These are phyloP conservation scores for Leistus spinibarbis DNA, from an alignment of 2,888 invertebrate species.

Conservation along the genomic window DNA sequence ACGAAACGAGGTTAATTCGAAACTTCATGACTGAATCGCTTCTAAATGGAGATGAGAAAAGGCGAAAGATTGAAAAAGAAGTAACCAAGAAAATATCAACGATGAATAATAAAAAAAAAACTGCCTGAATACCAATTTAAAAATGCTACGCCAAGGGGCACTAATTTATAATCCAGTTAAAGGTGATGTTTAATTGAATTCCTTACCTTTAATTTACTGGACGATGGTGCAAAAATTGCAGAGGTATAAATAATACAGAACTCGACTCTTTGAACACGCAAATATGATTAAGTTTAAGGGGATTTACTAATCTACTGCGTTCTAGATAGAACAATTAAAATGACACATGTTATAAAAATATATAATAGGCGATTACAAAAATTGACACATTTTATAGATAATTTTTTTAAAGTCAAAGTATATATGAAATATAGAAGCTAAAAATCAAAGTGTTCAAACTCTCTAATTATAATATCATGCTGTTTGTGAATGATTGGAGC, in stretches of 20 bases:
- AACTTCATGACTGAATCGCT: constrained; percentile 25
- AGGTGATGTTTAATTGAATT: constrained; percentile 20
- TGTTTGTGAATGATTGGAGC: too few relatives aligned
- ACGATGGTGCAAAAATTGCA: not conserved
- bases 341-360: too few relatives aligned
- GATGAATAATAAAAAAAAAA: constrained; percentile 25
- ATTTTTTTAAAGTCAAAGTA: too few relatives aligned
- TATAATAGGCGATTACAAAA: too few relatives aligned
- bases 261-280: not conserved
- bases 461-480: too few relatives aligned
- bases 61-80: constrained; percentile 3
- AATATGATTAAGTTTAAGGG: too few relatives aligned
- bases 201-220: not conserved
- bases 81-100: constrained; percentile 18
- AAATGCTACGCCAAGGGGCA: constrained; percentile 9
- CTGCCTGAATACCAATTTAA: constrained; percentile 31
- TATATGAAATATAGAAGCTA: too few relatives aligned
- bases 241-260: not conserved
- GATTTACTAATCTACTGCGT: too few relatives aligned
- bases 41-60: constrained; percentile 31
- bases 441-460: too few relatives aligned
- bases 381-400: too few relatives aligned
- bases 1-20: constrained; percentile 30
- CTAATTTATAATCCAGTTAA: constrained; percentile 34
- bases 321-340: too few relatives aligned